Conservation (phyloP, 2,797 vertebrate species). For the Aulostomus chinensis region DNA sequence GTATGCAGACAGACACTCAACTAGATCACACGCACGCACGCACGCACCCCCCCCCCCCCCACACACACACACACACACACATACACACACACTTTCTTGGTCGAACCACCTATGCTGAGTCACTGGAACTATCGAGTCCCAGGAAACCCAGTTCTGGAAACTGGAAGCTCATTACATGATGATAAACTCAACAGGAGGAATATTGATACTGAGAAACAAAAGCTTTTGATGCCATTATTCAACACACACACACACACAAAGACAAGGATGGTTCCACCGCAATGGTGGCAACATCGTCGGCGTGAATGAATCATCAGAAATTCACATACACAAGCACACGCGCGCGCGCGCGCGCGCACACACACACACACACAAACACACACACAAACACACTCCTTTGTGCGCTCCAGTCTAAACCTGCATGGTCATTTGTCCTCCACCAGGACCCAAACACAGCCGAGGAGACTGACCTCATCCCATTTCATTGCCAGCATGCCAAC, state of each 20-base stretch:
- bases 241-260: conserved; percentile 15
- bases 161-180: conserved; percentile 22
- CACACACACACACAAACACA: conserved; percentile 6
- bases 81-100: conserved; percentile 6
- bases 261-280: conserved; percentile 30
- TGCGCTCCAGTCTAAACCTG: conserved; percentile 36
- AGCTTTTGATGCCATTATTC: conserved; percentile 11
- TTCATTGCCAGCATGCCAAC: conserved; percentile 34
- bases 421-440: conserved; percentile 39
- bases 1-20: conserved; percentile 22
- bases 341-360: conserved; percentile 1
- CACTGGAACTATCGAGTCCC: conserved; percentile 41
- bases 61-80: conserved; percentile 6
- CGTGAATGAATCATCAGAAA: conserved; percentile 70
- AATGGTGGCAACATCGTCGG: conserved; percentile 30
- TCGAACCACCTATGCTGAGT: conserved; percentile 49
- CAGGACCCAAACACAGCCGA: conserved; percentile 17
- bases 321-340: conserved; percentile 10
- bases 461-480: conserved; percentile 34
- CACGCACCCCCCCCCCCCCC: no score
- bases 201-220: conserved; percentile 32
- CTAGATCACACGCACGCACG: conserved; percentile 11
- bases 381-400: conserved; percentile 4
- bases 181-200: conserved; percentile 27
- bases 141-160: conserved; percentile 22